Evolutionary conservation across 2,888 invertebrate species (phyloP), one percentile per base, ranked within the genome.

Genomic region (Acrobasis repandana): DNA sequence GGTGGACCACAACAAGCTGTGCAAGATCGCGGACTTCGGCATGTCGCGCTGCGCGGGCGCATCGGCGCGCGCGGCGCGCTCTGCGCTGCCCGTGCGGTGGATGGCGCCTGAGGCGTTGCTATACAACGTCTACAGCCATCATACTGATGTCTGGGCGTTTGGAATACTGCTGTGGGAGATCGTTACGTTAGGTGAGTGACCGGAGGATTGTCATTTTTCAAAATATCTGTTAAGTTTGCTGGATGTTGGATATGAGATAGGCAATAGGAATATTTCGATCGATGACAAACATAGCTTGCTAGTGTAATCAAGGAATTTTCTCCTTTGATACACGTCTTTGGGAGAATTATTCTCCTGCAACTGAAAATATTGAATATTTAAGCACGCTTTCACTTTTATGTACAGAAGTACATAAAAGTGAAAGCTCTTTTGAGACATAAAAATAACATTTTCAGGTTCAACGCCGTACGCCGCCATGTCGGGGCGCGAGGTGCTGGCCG

Each of bases 21-120:
- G 97, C 85, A 97, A 97, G 92, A 96, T 97, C 67, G 96, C 97
- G 2, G 97, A 97, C 90, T 97, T 97, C 83, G 97, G 97, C 62
- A 96, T 97, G 95, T 97, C 97, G 11, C 93, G 97, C 61, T 94
- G 94, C 69, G 94, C 87, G 0, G 90, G 88, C 15, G 83, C 79
- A 0, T 78, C 83, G 0, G 90, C 82, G 70, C 84, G 83, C 66
- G 90, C 93, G 76, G 79, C 85, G 0, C 87, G 94, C 4, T 94
- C 93, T 15, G 95, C 95, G 16, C 79, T 95, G 71, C 95, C 95
- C 0, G 95, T 96, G 58, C 91, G 96, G 28, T 97, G 97, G 97
- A 97, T 97, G 97, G 96, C 97, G 3, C 97, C 97, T 0, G 97
- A 97, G 82, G 95, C 96, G 0, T 85, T 97, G 65, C 93, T 95